Percentiles rank a stretch among this genome's conserved stretches.
These are phyloP conservation scores for Bursaphelenchus mucronatus DNA, from an alignment of 1,140 invertebrate genomes.

Conservation along the genomic window DNA sequence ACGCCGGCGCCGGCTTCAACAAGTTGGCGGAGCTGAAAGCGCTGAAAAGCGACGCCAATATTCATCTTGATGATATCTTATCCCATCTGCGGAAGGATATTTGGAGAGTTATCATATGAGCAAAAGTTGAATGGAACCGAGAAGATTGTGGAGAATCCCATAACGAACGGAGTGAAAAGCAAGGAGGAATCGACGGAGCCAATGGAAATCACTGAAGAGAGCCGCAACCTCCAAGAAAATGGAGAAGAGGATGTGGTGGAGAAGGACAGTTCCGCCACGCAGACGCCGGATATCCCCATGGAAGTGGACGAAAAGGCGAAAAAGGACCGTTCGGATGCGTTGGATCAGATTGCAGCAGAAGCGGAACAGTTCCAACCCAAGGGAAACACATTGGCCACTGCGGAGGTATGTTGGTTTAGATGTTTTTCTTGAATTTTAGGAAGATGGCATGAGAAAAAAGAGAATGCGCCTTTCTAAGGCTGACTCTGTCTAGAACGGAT, in stretches of 20 bases:
- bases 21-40: slow-evolving; percentile 77
- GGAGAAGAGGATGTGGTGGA: slow-evolving; percentile 15
- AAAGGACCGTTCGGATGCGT: slow-evolving; percentile 64
- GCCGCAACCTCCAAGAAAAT: neutral
- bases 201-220: neutral
- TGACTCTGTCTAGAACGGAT: neutral
- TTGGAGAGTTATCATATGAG: slow-evolving; percentile 20
- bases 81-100: neutral
- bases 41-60: slow-evolving; percentile 80
- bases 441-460: neutral
- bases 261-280: neutral
- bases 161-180: slow-evolving; percentile 1
- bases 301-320: neutral
- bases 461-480: no score
- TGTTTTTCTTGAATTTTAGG: slow-evolving; percentile 23
- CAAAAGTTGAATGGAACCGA: slow-evolving; percentile 6
- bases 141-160: slow-evolving; percentile 4
- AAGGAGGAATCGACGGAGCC: neutral
- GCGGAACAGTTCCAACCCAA: slow-evolving; percentile 95
- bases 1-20: slow-evolving; percentile 70
- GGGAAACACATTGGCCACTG: slow-evolving; percentile 88
- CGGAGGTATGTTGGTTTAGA: slow-evolving; percentile 66
- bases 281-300: slow-evolving; percentile 19
- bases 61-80: slow-evolving; percentile 78
- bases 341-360: slow-evolving; percentile 80